Base-by-base conservation (phyloP, 2,888 invertebrate genomes). In the Timandra comae region DNA sequence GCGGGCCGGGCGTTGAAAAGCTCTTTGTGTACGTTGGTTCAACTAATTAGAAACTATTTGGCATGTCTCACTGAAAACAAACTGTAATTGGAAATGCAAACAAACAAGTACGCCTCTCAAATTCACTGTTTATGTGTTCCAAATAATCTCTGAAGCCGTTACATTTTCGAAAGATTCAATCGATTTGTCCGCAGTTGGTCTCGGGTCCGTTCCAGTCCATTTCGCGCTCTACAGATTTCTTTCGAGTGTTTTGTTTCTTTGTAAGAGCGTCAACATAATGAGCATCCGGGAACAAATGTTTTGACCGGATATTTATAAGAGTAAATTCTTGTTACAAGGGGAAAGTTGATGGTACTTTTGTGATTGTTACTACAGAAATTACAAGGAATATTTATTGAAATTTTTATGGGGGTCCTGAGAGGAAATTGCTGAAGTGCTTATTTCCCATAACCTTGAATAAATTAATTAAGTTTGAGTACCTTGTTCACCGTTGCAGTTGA, bases 401-500 rank as follows among this genome's bases (percentile, higher is more conserved):
- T n/a, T n/a, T n/a, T n/a, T n/a, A n/a, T n/a, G n/a, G n/a, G n/a
- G n/a, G n/a, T n/a, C n/a, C n/a, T n/a, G n/a, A n/a, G n/a, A n/a
- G n/a, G n/a, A n/a, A n/a, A n/a, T n/a, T n/a, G n/a, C n/a, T n/a
- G n/a, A n/a, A n/a, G n/a, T n/a, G n/a, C n/a, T n/a, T n/a, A n/a
- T n/a, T n/a, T n/a, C n/a, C n/a, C n/a, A n/a, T n/a, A n/a, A n/a
- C n/a, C n/a, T n/a, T n/a, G n/a, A 34, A 26, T 27, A 36, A 44
- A 46, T 49, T 37, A 29, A 52, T 25, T 34, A 38, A 42, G 40
- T 33, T 33, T 30, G 29, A 41, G 16, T 56, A 95, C 95, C 95
- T 63, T 90, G 91, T 71, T 94, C 93, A n/a, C 94, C 94, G 61
- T 94, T 94, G 77, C 95, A 95, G 72, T 93, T 91, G 80, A 96